Evolutionary conservation across 2,888 invertebrate species (phyloP).

Genomic region (Leptinotarsa peninsularis): DNA sequence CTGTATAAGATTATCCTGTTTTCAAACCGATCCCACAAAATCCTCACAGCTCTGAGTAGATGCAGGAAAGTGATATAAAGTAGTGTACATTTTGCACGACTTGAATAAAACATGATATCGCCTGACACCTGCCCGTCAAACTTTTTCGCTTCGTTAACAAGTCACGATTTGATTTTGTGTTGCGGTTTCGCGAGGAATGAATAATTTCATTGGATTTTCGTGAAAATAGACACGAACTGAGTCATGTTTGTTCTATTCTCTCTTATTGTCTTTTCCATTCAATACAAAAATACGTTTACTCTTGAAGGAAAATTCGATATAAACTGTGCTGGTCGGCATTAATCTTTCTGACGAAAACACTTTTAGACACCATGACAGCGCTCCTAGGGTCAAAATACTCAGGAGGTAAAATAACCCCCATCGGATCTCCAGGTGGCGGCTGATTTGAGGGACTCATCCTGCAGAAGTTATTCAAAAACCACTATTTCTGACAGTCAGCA

Average conservation of each 20-base stretch:
- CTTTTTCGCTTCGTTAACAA: constrained; percentile 44
- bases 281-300: too few relatives aligned
- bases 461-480: too few relatives aligned
- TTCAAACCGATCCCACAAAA: constrained; percentile 29
- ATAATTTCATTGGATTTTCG: constrained; percentile 22
- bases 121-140: constrained; percentile 52
- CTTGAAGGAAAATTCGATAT: too few relatives aligned
- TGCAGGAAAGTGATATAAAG: constrained; percentile 49
- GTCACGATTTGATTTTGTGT: constrained; percentile 40
- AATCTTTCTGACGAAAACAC: too few relatives aligned
- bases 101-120: constrained; percentile 53
- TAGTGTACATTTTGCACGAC: constrained; percentile 45
- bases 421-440: too few relatives aligned
- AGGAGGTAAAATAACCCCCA: too few relatives aligned
- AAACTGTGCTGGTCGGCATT: too few relatives aligned
- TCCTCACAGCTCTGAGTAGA: constrained; percentile 43
- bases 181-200: constrained; percentile 14
- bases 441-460: too few relatives aligned
- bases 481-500: too few relatives aligned
- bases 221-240: constrained; percentile 7
- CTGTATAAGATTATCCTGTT: not conserved
- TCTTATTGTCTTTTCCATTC: too few relatives aligned
- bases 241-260: not conserved
- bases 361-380: too few relatives aligned
- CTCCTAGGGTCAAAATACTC: too few relatives aligned